phyloP scores from a whole-genome alignment of 2,888 invertebrate species.

The Cordilura impudica region DNA sequence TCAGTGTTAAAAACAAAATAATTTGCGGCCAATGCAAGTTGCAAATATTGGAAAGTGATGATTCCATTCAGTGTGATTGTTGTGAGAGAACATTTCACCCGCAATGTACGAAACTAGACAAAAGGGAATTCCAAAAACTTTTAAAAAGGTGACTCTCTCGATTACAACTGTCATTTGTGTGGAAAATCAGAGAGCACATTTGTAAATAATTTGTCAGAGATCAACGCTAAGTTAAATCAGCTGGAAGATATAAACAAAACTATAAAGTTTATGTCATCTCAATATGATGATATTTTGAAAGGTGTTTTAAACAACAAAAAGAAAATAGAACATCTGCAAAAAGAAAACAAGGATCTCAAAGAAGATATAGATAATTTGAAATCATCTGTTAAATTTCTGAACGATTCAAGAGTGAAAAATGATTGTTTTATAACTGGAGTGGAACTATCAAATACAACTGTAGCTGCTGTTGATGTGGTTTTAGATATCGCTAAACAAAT shows the following conservation, averaged over 20 bases:
- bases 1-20: slow-evolving; percentile 3
- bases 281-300: slow-evolving; percentile 21
- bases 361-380: slow-evolving; percentile 13
- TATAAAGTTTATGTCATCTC: slow-evolving; percentile 2
- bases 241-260: slow-evolving; percentile 7
- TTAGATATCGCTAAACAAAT: background rate
- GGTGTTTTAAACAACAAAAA: slow-evolving; percentile 9
- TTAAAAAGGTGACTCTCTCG: slow-evolving; percentile 1
- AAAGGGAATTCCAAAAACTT: background rate
- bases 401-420: slow-evolving; percentile 1
- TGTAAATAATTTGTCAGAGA: background rate
- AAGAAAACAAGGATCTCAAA: slow-evolving; percentile 7
- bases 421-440: slow-evolving; percentile 17
- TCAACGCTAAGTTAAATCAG: background rate
- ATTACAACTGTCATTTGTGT: slow-evolving; percentile 7
- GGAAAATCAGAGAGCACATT: background rate
- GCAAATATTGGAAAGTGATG: background rate
- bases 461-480: background rate
- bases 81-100: slow-evolving; percentile 9
- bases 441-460: background rate
- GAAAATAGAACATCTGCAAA: slow-evolving; percentile 4
- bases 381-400: slow-evolving; percentile 14
- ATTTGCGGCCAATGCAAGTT: slow-evolving; percentile 13
- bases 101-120: slow-evolving; percentile 8
- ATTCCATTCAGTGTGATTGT: background rate